These are phyloP conservation scores for Styela clava DNA, from an alignment of 23 tunicate species.

Conservation along the genomic window DNA sequence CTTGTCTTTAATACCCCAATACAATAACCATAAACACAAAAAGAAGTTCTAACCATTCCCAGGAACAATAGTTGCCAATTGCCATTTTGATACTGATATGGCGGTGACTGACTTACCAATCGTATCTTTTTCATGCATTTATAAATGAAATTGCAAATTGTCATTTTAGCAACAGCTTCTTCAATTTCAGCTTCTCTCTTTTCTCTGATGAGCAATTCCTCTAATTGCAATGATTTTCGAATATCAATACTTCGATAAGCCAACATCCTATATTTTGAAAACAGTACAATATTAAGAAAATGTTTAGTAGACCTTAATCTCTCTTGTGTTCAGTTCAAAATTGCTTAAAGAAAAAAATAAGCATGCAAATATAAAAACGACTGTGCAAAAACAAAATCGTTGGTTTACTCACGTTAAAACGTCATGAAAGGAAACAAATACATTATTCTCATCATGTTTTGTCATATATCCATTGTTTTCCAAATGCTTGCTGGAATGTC, in stretches of 20 bases:
- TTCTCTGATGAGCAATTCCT: slow-evolving; percentile 82
- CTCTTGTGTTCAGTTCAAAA: too few species aligned
- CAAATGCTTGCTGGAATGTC: slow-evolving; percentile 13
- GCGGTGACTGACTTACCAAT: slow-evolving; percentile 44
- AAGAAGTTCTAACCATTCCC: too few species aligned
- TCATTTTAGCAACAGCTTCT: slow-evolving; percentile 87
- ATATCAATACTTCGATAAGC: slow-evolving; percentile 94
- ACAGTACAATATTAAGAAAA: not conserved
- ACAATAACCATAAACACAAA: too few species aligned
- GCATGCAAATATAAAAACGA: too few species aligned
- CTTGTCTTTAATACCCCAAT: too few species aligned
- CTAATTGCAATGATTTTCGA: slow-evolving; percentile 81
- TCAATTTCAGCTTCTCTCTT: slow-evolving; percentile 85
- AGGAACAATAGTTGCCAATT: too few species aligned
- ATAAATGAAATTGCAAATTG: slow-evolving; percentile 63
- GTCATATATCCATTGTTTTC: slow-evolving; percentile 25
- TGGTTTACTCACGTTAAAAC: slow-evolving; percentile 89
- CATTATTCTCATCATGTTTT: slow-evolving; percentile 24
- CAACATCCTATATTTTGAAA: slow-evolving; percentile 56
- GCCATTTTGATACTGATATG: too few species aligned
- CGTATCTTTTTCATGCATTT: slow-evolving; percentile 37
- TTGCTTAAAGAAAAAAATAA: too few species aligned
- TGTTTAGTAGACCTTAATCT: too few species aligned
- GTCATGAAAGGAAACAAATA: slow-evolving; percentile 85
- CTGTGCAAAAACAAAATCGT: too few species aligned